Evolutionary conservation across 1,140 invertebrate species (phyloP), one percentile per base, ranked within the genome.

Genomic region (Lasaia peninsularis): DNA sequence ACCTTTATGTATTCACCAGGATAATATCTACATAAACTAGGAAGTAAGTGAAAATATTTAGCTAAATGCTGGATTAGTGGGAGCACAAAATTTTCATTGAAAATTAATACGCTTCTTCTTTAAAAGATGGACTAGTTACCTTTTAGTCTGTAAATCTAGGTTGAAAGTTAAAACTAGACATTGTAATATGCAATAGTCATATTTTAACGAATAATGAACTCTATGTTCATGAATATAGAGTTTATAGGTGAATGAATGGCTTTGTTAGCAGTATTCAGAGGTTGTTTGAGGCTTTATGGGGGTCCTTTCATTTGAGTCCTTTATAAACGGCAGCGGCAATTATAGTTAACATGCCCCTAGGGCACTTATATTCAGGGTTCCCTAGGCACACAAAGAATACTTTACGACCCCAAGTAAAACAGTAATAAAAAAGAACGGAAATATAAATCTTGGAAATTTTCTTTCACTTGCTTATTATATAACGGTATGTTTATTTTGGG

Each of bases 291-390:
- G 40, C 56, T 57, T 54, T 55, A 57, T 52, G 28, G 31, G 44
- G 16, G 35, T 60, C 61, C 61, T 63, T 63, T 63, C 56, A 63
- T 63, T 33, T 44, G 14, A 48, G 61, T 63, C 61, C 61, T 63
- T 63, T 58, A 40, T 56, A 56, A 52, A 53, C 59, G 54, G 61
- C 28, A 55, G 52, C 62, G 37, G 62, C 56, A 63, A 63, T 63
- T 63, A 63, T 63, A 63, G 62, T 37, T 59, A 63, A 59, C 62
- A 53, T 63, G 31, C 52, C 62, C 48, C 28, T 10, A 57, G 61
- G 61, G 58, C 32, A 34, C 28, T 59, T 58, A 55, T 51, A 52
- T 59, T 63, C 33, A 63, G 56, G 57, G 48, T 58, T 63, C 61
- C 49, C 10, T 51, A 20, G 53, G 49, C 32, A 40, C 32, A 31